Conservation (phyloP, 2,113 vertebrate genomes). For the Monopterus albus region DNA sequence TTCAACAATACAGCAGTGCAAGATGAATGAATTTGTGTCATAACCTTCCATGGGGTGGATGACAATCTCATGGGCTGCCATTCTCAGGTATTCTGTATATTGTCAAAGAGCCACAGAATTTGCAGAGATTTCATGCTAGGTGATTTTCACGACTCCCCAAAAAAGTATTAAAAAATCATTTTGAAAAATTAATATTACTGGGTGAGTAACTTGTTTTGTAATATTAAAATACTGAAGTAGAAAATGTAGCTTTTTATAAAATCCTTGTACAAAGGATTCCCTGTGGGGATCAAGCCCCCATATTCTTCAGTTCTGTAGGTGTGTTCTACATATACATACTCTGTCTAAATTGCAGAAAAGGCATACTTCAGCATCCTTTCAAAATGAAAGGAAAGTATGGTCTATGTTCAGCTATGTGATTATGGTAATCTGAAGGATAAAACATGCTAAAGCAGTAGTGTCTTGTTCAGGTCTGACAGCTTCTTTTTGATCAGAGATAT, state of each 20-base stretch:
- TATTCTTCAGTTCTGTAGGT: background rate
- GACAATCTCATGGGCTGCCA: constrained; percentile 26
- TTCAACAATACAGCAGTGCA: constrained; percentile 56
- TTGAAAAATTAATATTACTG: too few relatives aligned
- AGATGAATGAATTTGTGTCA: constrained; percentile 59
- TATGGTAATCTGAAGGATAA: constrained; percentile 33
- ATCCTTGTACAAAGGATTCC: constrained; percentile 1
- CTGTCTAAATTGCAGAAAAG: constrained; percentile 16
- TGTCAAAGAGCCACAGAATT: background rate
- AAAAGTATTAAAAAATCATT: background rate
- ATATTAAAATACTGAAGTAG: background rate
- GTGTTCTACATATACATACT: background rate
- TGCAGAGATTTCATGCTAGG: background rate
- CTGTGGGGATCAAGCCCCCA: background rate
- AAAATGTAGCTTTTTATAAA: background rate
- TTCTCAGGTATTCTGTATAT: constrained; percentile 23
- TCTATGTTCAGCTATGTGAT: constrained; percentile 15
- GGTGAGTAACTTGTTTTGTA: too few relatives aligned
- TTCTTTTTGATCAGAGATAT: constrained; percentile 25
- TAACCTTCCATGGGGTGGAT: constrained; percentile 32
- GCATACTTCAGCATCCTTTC: constrained; percentile 17
- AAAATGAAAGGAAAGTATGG: constrained; percentile 5
- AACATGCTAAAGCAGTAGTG: background rate
- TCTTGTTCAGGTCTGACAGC: constrained; percentile 41
- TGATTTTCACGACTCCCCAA: constrained; percentile 17